These are phyloP conservation scores for Pogonomyrmex barbatus DNA, from an alignment of 1,140 invertebrate genomes.

Conservation along the genomic window DNA sequence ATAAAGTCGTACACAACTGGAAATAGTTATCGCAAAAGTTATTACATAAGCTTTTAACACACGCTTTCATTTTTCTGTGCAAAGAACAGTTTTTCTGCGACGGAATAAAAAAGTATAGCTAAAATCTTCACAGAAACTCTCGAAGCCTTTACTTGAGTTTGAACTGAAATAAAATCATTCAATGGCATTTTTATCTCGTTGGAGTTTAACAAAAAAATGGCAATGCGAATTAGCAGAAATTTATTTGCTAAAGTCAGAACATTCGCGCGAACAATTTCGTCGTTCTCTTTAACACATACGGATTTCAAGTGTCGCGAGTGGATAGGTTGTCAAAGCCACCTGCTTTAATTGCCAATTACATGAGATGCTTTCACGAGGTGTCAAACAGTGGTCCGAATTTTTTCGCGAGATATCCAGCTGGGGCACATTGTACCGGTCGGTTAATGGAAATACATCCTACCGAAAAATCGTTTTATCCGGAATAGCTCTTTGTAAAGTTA, in stretches of 20 bases:
- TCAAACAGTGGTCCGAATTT: slow-evolving; percentile 55
- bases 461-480: slow-evolving; percentile 4
- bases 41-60: slow-evolving; percentile 4
- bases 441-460: slow-evolving; percentile 17
- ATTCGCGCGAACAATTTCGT: slow-evolving; percentile 61
- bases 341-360: slow-evolving; percentile 76
- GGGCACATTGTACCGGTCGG: not conserved
- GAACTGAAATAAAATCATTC: slow-evolving; percentile 54
- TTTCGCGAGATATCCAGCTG: slow-evolving; percentile 43
- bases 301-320: slow-evolving; percentile 58
- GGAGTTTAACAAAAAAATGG: slow-evolving; percentile 41
- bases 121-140: slow-evolving; percentile 2
- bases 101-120: slow-evolving; percentile 31
- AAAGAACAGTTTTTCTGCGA: slow-evolving; percentile 32
- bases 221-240: slow-evolving; percentile 65
- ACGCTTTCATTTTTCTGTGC: not conserved
- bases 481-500: slow-evolving; percentile 28
- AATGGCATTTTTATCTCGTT: slow-evolving; percentile 13
- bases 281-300: slow-evolving; percentile 61
- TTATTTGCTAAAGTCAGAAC: slow-evolving; percentile 62
- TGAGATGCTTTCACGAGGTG: slow-evolving; percentile 53
- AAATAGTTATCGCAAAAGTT: slow-evolving; percentile 19
- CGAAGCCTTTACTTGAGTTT: slow-evolving; percentile 21
- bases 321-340: slow-evolving; percentile 68
- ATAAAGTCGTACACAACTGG: not conserved